Conservation (phyloP, 1,140 invertebrate species). For the Pararge aegeria region DNA sequence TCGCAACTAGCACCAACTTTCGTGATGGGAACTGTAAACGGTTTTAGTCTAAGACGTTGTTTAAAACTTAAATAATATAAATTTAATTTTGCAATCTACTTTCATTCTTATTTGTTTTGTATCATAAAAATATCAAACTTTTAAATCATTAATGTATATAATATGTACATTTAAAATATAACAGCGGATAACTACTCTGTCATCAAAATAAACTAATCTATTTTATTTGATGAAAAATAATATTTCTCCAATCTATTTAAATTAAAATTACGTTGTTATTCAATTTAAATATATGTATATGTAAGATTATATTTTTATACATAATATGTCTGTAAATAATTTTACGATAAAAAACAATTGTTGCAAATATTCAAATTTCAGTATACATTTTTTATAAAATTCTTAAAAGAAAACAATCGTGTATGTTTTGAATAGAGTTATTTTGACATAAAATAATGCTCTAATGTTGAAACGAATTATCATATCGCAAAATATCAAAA, state of each 20-base stretch:
- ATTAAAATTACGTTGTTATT: background rate
- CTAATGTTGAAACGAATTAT: too few species aligned
- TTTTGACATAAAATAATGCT: too few species aligned
- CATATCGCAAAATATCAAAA: too few species aligned
- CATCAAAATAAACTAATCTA: background rate
- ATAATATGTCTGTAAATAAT: too few species aligned
- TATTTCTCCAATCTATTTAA: background rate
- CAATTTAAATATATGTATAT: background rate
- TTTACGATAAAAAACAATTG: too few species aligned
- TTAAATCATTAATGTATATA: background rate
- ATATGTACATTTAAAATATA: background rate
- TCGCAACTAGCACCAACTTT: background rate
- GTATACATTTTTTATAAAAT: too few species aligned
- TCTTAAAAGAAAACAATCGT: too few species aligned
- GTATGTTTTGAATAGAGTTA: too few species aligned
- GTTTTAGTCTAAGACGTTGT: background rate
- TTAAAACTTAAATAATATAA: constrained; percentile 24
- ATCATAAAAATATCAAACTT: background rate
- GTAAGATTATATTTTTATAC: background rate
- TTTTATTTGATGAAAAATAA: background rate
- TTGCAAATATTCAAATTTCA: background rate
- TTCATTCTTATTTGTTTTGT: background rate
- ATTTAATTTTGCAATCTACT: background rate
- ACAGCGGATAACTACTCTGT: too few species aligned
- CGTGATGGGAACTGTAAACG: background rate